Conservation (phyloP, 2,797 vertebrate species). For the Sebastes oblongus region DNA sequence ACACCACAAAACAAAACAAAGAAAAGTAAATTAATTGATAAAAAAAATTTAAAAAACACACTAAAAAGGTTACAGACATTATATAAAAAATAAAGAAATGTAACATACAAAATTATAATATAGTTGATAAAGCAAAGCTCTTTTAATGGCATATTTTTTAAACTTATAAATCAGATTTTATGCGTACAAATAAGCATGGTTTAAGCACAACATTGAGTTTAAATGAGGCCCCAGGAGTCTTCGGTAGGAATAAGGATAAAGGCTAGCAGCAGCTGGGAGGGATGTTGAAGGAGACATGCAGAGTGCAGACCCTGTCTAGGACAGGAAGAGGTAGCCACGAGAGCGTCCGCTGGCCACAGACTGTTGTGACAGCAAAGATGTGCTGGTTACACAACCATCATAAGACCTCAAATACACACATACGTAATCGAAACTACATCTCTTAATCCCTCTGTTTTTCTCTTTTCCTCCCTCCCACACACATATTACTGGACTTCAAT, state of each 20-base stretch:
- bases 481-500: slow-evolving; percentile 15
- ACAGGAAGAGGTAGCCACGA: slow-evolving; percentile 30
- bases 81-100: background rate
- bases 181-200: background rate
- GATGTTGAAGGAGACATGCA: background rate
- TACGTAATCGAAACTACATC: slow-evolving; percentile 1
- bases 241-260: background rate
- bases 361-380: slow-evolving; percentile 27
- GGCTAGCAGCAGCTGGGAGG: slow-evolving; percentile 4
- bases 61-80: no score
- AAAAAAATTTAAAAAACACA: no score
- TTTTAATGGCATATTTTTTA: background rate
- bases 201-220: background rate
- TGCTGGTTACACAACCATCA: slow-evolving; percentile 30
- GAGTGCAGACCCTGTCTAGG: slow-evolving; percentile 4
- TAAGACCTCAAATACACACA: background rate
- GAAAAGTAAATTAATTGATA: no score
- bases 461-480: slow-evolving; percentile 5
- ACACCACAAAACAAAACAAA: no score
- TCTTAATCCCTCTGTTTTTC: slow-evolving; percentile 29
- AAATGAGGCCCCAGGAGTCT: background rate
- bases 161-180: background rate
- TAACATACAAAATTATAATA: no score
- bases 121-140: background rate
- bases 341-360: slow-evolving; percentile 11